Conservation (phyloP, 2,113 vertebrate genomes). For the Ammodramus savannarum region DNA sequence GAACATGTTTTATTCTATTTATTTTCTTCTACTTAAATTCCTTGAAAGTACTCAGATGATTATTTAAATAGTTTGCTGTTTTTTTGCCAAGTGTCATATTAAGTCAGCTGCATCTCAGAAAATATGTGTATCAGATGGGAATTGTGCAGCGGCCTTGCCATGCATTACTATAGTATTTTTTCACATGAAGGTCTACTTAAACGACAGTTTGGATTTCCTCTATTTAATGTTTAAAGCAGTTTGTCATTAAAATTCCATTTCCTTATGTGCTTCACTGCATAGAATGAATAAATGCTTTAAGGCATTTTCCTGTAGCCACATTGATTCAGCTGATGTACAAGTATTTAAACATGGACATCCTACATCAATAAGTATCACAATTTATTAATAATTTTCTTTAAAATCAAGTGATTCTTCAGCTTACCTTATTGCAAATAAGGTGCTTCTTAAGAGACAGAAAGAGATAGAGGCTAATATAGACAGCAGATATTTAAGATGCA, state of each 20-base stretch:
- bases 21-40: slow-evolving; percentile 24
- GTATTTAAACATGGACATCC: background rate
- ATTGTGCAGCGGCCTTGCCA: background rate
- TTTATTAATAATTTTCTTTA: background rate
- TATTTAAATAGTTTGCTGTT: background rate
- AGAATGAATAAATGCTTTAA: background rate
- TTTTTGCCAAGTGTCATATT: background rate
- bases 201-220: background rate
- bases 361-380: background rate
- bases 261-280: background rate
- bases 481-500: background rate
- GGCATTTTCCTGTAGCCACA: background rate
- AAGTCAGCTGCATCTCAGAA: background rate
- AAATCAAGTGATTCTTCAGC: background rate
- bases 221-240: background rate
- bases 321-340: background rate
- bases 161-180: background rate
- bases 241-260: slow-evolving; percentile 9
- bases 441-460: background rate
- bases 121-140: background rate
- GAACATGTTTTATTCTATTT: slow-evolving; percentile 15
- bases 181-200: background rate
- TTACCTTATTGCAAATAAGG: background rate
- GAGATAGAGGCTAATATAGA: background rate
- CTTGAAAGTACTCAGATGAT: slow-evolving; percentile 7